Conservation (phyloP, 2,113 vertebrate genomes). For the Pongo pygmaeus region DNA sequence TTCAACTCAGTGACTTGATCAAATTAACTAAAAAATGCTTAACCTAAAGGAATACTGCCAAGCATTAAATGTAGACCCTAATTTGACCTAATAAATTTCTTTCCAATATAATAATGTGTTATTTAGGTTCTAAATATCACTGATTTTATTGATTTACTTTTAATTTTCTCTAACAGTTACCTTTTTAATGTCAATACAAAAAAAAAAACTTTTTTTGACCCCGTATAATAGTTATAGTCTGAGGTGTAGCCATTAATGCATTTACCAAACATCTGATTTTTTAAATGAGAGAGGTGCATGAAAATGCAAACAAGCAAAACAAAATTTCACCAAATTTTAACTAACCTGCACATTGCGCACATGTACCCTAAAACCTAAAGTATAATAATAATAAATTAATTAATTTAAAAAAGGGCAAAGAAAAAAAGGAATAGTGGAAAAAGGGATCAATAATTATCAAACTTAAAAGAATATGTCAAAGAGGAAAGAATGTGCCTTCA, state of each 20-base stretch:
- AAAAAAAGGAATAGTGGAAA: background rate
- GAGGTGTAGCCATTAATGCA: background rate
- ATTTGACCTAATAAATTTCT: conserved; percentile 38
- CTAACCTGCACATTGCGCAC: no score
- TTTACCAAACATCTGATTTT: conserved; percentile 16
- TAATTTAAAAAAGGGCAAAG: no score
- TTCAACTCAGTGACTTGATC: conserved; percentile 1
- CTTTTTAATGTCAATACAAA: conserved; percentile 46
- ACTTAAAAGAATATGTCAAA: conserved; percentile 1
- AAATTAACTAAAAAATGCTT: conserved; percentile 32
- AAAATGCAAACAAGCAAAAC: background rate
- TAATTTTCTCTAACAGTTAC: conserved; percentile 55
- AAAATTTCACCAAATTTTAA: background rate
- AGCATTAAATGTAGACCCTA: conserved; percentile 54
- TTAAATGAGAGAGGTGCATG: background rate
- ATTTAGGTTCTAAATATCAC: conserved; percentile 68
- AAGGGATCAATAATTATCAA: background rate
- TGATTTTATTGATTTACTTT: conserved; percentile 49
- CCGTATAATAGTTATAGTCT: background rate
- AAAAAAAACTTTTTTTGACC: conserved; percentile 8
- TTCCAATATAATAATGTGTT: conserved; percentile 32
- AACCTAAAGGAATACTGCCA: conserved; percentile 28
- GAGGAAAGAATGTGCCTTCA: background rate
- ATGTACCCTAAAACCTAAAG: no score
- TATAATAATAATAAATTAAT: no score